Base-by-base conservation (phyloP, 2,113 vertebrate genomes). In the Proterorhinus semilunaris region DNA sequence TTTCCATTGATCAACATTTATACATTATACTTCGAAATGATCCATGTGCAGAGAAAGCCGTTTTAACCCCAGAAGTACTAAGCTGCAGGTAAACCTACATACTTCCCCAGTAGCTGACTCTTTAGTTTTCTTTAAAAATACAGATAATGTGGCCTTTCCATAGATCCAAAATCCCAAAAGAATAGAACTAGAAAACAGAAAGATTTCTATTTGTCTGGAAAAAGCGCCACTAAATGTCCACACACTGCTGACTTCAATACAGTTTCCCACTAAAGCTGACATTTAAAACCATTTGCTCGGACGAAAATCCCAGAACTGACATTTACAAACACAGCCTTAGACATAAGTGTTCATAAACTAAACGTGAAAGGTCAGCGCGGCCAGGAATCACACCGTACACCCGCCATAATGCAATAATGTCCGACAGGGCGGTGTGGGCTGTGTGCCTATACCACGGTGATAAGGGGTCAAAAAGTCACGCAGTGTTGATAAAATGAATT, bases 321-420 rank as follows among this genome's bases (percentile, higher is more conserved):
- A 61, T 61, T 61, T 61, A n/a, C 42, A 61, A 61, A 61, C 42
- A 15, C 6, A 43, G 7, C 6, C 7, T 44, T 15, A 61, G 43
- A 61, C 42, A 15, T 61, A 44, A 61, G 8, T 16, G 58, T 12
- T 61, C 58, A 61, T 61, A 61, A 61, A 15, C 42, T 61, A 4
- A 7, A 42, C 10, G 15, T 61, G 43, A 61, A 12, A 42, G 58
- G 58, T 61, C 42, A 61, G 7, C 8, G 15, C 13, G 10, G 58
- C 13, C 13, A 51, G 6, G 49, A 11, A 13, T 45, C 15, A 4
- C 11, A 44, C 58, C 58, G 44, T n/a, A 21, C 42, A 45, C 17
- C 11, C 15, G 11, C 45, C 58, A 61, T 42, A 16, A 16, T 15
- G n/a, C 58, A 61, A 61, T 44, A 61, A 61, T 8, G 36, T 44